Evolutionary conservation across 1,140 invertebrate genomes (phyloP).

Genomic region (Macrocentrus cingulum): DNA sequence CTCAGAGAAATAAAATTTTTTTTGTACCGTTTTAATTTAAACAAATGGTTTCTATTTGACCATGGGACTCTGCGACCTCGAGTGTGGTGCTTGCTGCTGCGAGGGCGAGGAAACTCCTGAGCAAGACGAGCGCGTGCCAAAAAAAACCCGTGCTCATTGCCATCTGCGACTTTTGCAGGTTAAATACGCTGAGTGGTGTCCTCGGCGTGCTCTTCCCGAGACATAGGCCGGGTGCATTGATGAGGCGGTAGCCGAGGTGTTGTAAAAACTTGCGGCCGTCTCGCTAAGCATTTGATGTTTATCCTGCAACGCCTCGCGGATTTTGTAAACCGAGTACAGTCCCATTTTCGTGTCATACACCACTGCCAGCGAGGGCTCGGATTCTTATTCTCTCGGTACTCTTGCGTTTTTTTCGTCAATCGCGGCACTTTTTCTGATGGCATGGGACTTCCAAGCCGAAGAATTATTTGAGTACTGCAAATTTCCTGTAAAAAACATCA

Average conservation of each 20-base stretch:
- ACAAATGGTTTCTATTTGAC: no score
- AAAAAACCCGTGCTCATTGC: constrained; percentile 44
- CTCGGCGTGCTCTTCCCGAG: constrained; percentile 42
- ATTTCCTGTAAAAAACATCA: no score
- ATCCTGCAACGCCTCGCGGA: constrained; percentile 74
- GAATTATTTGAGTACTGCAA: no score
- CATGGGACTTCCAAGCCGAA: no score
- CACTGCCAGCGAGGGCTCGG: constrained; percentile 69
- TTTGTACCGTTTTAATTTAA: no score
- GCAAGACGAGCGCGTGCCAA: constrained; percentile 43
- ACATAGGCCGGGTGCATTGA: constrained; percentile 40
- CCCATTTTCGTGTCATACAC: constrained; percentile 76
- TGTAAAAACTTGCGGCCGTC: constrained; percentile 55
- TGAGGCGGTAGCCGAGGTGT: constrained; percentile 52
- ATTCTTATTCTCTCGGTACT: no score
- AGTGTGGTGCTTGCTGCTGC: constrained; percentile 50
- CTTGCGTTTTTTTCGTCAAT: no score
- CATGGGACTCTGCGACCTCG: constrained; percentile 66
- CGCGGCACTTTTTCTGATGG: no score
- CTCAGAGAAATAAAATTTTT: no score
- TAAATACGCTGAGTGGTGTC: constrained; percentile 45
- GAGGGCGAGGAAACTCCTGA: constrained; percentile 42
- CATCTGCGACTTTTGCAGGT: constrained; percentile 43
- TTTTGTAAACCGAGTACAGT: constrained; percentile 79
- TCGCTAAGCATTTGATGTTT: constrained; percentile 68